phyloP scores from a whole-genome alignment of 2,888 invertebrate species.

The Eucriotettix oculatus region DNA sequence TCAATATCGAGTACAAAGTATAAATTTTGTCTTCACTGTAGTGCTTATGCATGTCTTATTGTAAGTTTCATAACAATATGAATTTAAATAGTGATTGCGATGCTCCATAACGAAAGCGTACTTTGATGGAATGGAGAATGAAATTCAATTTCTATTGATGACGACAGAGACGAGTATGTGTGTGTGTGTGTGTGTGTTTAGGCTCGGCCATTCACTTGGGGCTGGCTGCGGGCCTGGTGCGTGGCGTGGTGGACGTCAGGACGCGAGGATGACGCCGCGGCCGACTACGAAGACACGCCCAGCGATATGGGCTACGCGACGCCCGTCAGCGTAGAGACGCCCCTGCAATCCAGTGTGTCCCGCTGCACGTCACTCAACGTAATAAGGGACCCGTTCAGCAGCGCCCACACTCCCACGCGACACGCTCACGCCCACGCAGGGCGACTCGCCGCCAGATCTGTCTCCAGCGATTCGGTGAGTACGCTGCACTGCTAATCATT shows the following conservation, averaged over 20 bases:
- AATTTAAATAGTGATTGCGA: no score
- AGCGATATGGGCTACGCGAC: slow-evolving; percentile 37
- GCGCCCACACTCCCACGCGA: slow-evolving; percentile 11
- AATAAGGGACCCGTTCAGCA: slow-evolving; percentile 38
- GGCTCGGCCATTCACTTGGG: slow-evolving; percentile 33
- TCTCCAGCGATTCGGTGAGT: slow-evolving; percentile 25
- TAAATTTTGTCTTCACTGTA: no score
- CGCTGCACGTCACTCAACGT: slow-evolving; percentile 71
- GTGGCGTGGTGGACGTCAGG: slow-evolving; percentile 86
- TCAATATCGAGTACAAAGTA: no score
- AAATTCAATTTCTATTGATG: no score
- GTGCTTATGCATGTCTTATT: no score
- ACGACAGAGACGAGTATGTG: no score
- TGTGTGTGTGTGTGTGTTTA: no score
- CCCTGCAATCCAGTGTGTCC: slow-evolving; percentile 70
- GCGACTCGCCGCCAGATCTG: slow-evolving; percentile 22
- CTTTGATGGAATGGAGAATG: no score
- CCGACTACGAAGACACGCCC: slow-evolving; percentile 45
- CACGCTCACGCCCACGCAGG: slow-evolving; percentile 10
- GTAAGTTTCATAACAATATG: no score
- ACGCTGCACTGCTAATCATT: slow-evolving; percentile 1
- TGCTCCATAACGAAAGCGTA: no score
- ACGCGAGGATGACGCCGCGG: slow-evolving; percentile 60
- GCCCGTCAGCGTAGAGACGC: slow-evolving; percentile 66
- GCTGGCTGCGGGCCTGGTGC: slow-evolving; percentile 57